A percentile compares a stretch with the other conserved stretches of the same genome.
Evolutionary conservation across 2,113 vertebrate species (phyloP).

Genomic region (Proteles cristata): DNA sequence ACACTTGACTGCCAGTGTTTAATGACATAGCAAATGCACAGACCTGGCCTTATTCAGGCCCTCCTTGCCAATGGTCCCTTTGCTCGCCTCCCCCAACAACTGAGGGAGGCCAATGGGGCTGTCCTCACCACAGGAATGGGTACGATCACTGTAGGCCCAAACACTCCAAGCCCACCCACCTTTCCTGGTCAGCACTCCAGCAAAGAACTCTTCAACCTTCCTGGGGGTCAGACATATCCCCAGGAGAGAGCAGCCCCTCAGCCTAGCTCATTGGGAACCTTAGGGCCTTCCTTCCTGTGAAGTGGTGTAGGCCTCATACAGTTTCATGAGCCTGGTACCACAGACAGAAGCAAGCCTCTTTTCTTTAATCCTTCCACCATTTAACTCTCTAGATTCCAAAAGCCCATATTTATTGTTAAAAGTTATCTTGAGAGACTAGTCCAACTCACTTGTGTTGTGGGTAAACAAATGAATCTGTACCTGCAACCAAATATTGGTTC

Average conservation of each 20-base stretch:
- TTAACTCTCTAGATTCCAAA: background rate
- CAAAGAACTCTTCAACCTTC: background rate
- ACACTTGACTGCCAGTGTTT: background rate
- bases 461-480: background rate
- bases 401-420: background rate
- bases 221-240: accelerated
- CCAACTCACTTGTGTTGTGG: background rate
- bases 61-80: accelerated
- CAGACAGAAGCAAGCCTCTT: background rate
- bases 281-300: too few relatives aligned
- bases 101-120: background rate
- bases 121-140: too few relatives aligned
- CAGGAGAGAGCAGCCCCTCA: background rate
- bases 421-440: background rate
- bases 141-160: too few relatives aligned
- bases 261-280: too few relatives aligned
- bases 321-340: background rate
- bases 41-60: background rate
- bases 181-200: too few relatives aligned
- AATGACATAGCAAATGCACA: background rate
- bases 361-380: background rate
- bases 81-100: too few relatives aligned
- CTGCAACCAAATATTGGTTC: background rate
- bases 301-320: background rate
- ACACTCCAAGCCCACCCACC: background rate